Evolutionary conservation across 2,888 invertebrate species (phyloP).

Genomic region (Ptilodon capucinus): DNA sequence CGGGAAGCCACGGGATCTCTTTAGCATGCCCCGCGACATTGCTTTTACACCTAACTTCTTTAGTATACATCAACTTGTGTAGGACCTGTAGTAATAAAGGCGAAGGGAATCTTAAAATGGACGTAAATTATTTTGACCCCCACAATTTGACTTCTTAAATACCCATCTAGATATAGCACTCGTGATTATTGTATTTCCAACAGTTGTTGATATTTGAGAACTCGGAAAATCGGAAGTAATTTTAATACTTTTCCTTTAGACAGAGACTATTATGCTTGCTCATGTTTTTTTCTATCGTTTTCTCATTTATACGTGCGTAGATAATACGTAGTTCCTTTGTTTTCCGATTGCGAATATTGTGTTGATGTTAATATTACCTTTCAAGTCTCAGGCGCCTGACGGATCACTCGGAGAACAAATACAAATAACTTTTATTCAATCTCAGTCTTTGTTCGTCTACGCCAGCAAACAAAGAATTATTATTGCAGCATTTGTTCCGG

Average conservation of each 20-base stretch:
- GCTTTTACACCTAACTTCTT: too few species aligned
- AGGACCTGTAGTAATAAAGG: neutral
- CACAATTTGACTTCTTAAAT: neutral
- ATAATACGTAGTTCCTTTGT: neutral
- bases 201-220: neutral
- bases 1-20: too few species aligned
- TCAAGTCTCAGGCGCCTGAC: conserved; percentile 10
- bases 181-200: neutral
- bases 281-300: neutral
- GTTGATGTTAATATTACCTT: conserved; percentile 7
- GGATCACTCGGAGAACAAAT: conserved; percentile 11
- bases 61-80: neutral
- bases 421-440: conserved; percentile 28
- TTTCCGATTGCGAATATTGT: neutral
- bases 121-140: neutral
- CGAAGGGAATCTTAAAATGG: neutral
- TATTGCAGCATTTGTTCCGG: conserved; percentile 25
- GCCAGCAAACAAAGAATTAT: conserved; percentile 26
- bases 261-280: too few species aligned
- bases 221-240: neutral
- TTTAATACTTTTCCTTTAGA: too few species aligned
- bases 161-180: neutral
- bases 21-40: too few species aligned
- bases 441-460: conserved; percentile 14
- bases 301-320: neutral